Conservation (phyloP, 2,113 vertebrate genomes). For the Tetrax tetrax region DNA sequence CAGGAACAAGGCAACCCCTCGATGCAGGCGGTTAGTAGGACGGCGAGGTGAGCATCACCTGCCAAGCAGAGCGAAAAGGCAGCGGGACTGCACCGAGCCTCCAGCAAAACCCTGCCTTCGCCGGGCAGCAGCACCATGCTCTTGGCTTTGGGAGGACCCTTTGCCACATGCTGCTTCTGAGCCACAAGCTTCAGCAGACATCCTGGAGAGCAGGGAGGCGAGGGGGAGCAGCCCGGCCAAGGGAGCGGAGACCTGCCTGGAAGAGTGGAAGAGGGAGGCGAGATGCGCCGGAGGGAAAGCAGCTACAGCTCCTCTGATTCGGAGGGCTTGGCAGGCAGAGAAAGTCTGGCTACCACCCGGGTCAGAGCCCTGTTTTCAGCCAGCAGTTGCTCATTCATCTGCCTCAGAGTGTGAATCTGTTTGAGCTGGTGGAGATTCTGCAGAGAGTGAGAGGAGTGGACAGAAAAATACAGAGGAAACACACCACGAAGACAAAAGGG, state of each 20-base stretch:
- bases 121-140: neutral
- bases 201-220: neutral
- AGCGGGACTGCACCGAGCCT: neutral
- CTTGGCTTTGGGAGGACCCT: neutral
- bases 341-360: slow-evolving; percentile 87
- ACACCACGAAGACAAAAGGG: slow-evolving; percentile 60
- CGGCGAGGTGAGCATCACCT: neutral
- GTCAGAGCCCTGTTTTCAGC: slow-evolving; percentile 95
- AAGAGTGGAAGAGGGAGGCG: slow-evolving; percentile 71
- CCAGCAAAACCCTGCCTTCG: neutral
- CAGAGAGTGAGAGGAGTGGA: slow-evolving; percentile 76
- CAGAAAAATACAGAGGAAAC: slow-evolving; percentile 68
- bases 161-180: neutral
- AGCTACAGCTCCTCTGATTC: slow-evolving; percentile 91
- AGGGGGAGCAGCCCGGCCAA: slow-evolving; percentile 14
- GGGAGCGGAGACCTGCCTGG: slow-evolving; percentile 74
- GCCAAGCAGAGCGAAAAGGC: neutral
- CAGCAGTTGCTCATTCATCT: slow-evolving; percentile 89
- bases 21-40: neutral
- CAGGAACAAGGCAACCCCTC: neutral
- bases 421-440: slow-evolving; percentile 91
- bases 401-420: slow-evolving; percentile 89
- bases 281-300: slow-evolving; percentile 71
- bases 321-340: slow-evolving; percentile 83
- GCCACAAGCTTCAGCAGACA: neutral